Evolutionary conservation across 2,888 invertebrate genomes (phyloP), one percentile per base, ranked within the genome.

Genomic region (Phasia obesa): DNA sequence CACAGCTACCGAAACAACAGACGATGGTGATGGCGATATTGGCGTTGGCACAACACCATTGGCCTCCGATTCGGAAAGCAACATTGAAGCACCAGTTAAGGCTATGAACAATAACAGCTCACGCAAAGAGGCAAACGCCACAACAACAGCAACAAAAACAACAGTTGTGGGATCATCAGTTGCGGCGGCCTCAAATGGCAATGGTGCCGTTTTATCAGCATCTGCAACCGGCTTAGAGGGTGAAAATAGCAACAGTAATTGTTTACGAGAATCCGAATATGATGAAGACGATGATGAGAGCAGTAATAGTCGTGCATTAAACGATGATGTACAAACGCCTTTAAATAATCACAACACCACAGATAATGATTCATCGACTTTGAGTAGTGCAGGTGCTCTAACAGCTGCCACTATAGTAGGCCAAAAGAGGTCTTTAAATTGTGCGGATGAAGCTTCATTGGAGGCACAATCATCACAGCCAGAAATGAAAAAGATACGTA

Each of bases 61-160:
- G 38, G 89, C 88, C 70, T 94, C 94, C 62, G 96, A 96, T 89
- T 90, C 89, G 27, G 96, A 96, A 90, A 96, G 96, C 89, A 96
- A 96, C 91, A 94, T 95, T 85, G 96, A 95, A 89, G 94, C 95
- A 85, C 93, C 95, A 62, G 80, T 85, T 65, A 84, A 84, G 60
- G 78, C 81, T 84, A 84, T 84, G 15, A 81, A 60, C 7, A 81
- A 51, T 44, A 84, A 69, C 31, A 69, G 23, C 38, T 42, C 62
- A 57, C 73, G 47, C 65, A 81, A 84, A 79, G 81, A 74, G 73
- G 81, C 83, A 73, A 77, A 79, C 57, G 64, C 51, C 19, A 82
- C 55, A 53, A 49, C 49, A 70, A 57, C 67, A 25, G 6, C 53
- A 31, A n/a, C n/a, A n/a, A n/a, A n/a, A n/a, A n/a, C n/a, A n/a